Percentiles rank a stretch among this genome's conserved stretches.
Evolutionary conservation across 2,888 invertebrate species (phyloP).

Genomic region (Lamproptera curius): DNA sequence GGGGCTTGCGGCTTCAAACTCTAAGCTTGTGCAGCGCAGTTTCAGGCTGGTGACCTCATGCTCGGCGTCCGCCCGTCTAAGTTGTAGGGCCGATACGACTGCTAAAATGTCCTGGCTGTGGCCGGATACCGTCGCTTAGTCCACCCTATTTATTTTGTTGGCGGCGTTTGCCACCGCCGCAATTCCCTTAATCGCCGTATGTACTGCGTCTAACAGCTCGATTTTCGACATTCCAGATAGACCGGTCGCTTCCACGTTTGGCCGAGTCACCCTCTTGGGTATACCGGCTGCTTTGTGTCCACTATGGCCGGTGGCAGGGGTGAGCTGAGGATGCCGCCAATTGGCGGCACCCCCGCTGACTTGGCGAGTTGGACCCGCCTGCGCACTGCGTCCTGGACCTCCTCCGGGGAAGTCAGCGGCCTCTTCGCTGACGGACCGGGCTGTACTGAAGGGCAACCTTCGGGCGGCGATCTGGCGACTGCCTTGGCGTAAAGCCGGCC

Average conservation of each 20-base stretch:
- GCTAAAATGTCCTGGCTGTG: no score
- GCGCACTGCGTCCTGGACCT: conserved; percentile 5
- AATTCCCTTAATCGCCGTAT: no score
- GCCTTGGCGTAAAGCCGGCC: background rate
- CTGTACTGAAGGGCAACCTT: background rate
- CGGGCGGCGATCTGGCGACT: background rate
- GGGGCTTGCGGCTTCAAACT: background rate
- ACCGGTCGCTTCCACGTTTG: no score
- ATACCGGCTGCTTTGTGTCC: no score
- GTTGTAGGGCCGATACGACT: no score
- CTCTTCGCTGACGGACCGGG: background rate
- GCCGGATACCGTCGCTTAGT: background rate
- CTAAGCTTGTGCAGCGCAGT: background rate
- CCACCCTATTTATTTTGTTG: background rate
- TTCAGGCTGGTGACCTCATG: background rate
- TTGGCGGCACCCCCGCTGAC: background rate
- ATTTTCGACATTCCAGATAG: no score
- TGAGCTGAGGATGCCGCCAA: background rate
- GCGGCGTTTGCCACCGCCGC: no score
- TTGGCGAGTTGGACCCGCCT: background rate
- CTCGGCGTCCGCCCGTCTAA: no score
- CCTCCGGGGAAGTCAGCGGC: conserved; percentile 2
- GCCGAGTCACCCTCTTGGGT: no score
- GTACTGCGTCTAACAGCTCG: no score
- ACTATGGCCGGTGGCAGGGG: no score